These are phyloP conservation scores for Sebastiscus tertius DNA, from an alignment of 2,797 vertebrate genomes.

Conservation along the genomic window DNA sequence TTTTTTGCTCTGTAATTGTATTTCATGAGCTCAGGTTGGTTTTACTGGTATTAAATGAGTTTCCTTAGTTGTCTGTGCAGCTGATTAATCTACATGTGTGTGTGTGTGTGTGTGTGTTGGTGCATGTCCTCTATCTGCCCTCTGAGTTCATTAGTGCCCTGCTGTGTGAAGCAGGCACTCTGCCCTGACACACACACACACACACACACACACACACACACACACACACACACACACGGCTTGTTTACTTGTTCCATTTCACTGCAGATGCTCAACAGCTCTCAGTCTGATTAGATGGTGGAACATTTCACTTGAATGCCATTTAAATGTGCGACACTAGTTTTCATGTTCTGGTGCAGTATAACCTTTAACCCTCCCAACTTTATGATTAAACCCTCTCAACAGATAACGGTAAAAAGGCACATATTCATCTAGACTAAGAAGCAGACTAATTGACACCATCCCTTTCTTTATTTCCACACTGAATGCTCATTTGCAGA, in stretches of 20 bases:
- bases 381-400: background rate
- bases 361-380: background rate
- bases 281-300: background rate
- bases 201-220: background rate
- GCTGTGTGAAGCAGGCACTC: constrained; percentile 47
- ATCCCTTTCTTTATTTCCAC: background rate
- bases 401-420: background rate
- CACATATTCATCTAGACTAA: background rate
- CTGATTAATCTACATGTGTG: background rate
- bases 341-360: background rate
- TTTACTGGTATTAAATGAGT: background rate
- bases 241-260: constrained; percentile 21
- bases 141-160: constrained; percentile 44
- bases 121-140: constrained; percentile 51
- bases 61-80: background rate
- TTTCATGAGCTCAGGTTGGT: background rate
- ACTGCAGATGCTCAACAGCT: background rate
- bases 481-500: background rate
- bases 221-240: background rate
- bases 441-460: background rate
- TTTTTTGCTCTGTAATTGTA: background rate
- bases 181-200: constrained; percentile 23
- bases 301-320: background rate
- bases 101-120: constrained; percentile 2
- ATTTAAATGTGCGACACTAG: background rate